phyloP scores from a whole-genome alignment of 2,797 vertebrate genomes.

The Sebastes vulpes region DNA sequence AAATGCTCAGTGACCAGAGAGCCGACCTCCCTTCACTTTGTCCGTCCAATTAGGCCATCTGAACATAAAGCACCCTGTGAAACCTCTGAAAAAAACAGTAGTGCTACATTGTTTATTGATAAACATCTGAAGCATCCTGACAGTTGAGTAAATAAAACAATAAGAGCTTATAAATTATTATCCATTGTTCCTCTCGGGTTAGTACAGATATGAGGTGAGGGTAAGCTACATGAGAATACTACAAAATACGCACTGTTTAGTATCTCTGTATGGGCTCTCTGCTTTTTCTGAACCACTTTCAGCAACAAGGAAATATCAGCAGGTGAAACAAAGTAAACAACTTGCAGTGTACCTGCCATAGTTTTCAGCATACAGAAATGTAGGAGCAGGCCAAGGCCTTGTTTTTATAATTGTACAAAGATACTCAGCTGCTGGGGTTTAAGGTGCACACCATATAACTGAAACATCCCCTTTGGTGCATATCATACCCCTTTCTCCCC shows the following conservation, averaged over 20 bases:
- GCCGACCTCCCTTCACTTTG: background rate
- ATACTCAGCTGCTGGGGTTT: no score
- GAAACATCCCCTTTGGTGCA: no score
- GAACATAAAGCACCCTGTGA: background rate
- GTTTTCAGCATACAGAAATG: no score
- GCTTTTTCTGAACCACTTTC: background rate
- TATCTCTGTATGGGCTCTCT: background rate
- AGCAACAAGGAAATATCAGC: background rate
- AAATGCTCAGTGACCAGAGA: background rate
- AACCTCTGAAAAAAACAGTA: background rate
- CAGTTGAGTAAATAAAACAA: background rate
- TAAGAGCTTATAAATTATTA: background rate
- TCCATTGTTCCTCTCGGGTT: background rate
- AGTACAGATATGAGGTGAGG: background rate
- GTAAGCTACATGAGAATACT: background rate
- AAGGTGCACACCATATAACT: no score
- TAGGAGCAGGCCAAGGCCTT: no score
- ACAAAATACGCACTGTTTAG: background rate
- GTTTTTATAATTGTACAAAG: no score
- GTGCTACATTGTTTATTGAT: background rate
- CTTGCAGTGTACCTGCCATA: no score
- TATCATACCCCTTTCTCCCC: rapidly evolving
- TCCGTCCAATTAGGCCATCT: background rate
- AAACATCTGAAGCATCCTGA: background rate
- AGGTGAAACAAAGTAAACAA: no score